Conservation (phyloP, 2,113 vertebrate species). For the Tachysurus vachellii region DNA sequence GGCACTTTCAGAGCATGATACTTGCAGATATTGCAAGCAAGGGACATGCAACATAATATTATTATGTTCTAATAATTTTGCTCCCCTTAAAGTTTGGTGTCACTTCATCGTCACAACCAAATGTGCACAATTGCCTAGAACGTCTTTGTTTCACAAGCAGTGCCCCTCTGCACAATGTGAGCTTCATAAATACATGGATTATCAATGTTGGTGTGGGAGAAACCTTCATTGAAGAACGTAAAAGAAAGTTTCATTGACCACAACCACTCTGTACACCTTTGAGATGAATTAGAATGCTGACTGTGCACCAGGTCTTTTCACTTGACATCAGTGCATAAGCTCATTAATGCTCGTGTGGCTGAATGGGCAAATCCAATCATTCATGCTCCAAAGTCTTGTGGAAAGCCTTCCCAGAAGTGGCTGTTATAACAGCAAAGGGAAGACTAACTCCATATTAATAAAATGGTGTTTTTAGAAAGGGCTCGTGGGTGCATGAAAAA, state of each 20-base stretch:
- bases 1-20: background rate
- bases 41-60: background rate
- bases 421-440: background rate
- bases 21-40: too few relatives aligned
- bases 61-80: too few relatives aligned
- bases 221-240: too few relatives aligned
- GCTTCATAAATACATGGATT: background rate
- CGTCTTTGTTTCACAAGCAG: background rate
- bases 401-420: background rate
- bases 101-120: background rate
- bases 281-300: background rate
- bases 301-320: background rate
- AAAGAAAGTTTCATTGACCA: background rate
- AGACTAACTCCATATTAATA: background rate
- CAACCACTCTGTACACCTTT: background rate
- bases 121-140: background rate
- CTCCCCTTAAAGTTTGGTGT: background rate
- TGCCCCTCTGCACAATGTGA: background rate
- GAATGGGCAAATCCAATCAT: background rate
- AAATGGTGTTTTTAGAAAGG: background rate
- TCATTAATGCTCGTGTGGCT: background rate
- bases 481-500: background rate
- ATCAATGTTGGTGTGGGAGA: background rate
- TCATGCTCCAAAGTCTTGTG: background rate
- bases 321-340: background rate